Percentiles rank a stretch among this genome's conserved stretches.
Conservation (phyloP, 2,888 invertebrate genomes). For the Gibbula magus region DNA sequence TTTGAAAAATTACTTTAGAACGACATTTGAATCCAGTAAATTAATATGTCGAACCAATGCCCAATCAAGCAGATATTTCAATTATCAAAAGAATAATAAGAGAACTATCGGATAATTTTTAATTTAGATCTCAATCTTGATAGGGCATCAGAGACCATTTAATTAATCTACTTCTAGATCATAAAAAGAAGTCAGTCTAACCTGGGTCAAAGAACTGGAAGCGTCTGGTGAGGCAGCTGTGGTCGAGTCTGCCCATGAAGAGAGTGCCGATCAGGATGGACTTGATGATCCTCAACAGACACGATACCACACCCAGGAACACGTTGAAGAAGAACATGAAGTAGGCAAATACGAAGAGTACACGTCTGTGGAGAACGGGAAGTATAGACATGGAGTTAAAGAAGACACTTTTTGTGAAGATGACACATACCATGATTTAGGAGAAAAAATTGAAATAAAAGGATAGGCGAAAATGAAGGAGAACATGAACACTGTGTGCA, state of each 20-base stretch:
- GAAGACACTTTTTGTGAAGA: background rate
- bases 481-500: background rate
- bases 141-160: too few relatives aligned
- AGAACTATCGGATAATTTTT: too few relatives aligned
- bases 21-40: too few relatives aligned
- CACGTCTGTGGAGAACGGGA: slow-evolving; percentile 49
- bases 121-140: too few relatives aligned
- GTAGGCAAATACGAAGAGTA: slow-evolving; percentile 62
- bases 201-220: slow-evolving; percentile 65
- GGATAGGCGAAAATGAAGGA: background rate
- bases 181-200: slow-evolving; percentile 33
- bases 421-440: background rate
- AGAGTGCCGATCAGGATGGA: slow-evolving; percentile 57
- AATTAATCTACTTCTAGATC: too few relatives aligned
- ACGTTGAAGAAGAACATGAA: slow-evolving; percentile 71
- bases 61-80: too few relatives aligned
- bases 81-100: too few relatives aligned
- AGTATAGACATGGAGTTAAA: background rate
- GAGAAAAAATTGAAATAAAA: too few relatives aligned
- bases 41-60: too few relatives aligned
- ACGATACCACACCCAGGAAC: slow-evolving; percentile 67
- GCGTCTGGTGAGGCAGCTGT: slow-evolving; percentile 57
- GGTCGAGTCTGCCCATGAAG: slow-evolving; percentile 64
- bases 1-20: too few relatives aligned
- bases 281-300: slow-evolving; percentile 60